Percentiles rank a stretch among this genome's conserved stretches.
phyloP scores from a whole-genome alignment of 2,888 invertebrate species.

The Chrysodeixis includens region DNA sequence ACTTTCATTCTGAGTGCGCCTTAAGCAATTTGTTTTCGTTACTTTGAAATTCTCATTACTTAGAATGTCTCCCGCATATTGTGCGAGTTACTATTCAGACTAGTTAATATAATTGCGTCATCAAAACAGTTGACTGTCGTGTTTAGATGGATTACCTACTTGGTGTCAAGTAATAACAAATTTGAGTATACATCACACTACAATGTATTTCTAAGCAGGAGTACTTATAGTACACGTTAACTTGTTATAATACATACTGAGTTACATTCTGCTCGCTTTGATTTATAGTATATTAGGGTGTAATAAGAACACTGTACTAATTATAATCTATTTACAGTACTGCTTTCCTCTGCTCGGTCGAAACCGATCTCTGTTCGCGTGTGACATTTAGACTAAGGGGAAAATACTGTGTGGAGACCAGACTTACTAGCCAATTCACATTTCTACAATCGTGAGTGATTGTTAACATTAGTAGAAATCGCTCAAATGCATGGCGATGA shows the following conservation, averaged over 20 bases:
- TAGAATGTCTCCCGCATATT: conserved; percentile 49
- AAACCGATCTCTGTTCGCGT: background rate
- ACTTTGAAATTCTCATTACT: conserved; percentile 65
- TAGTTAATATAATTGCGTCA: conserved; percentile 24
- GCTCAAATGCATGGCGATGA: too few species aligned
- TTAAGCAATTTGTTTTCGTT: conserved; percentile 68
- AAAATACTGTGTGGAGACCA: too few species aligned
- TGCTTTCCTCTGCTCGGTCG: background rate
- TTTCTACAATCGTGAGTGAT: too few species aligned
- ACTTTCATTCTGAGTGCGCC: conserved; percentile 62
- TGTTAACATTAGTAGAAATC: too few species aligned
- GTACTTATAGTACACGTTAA: background rate
- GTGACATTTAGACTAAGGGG: too few species aligned
- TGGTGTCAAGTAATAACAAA: conserved; percentile 11
- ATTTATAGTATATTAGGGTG: background rate
- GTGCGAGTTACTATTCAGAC: conserved; percentile 26
- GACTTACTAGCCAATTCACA: too few species aligned
- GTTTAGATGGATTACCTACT: conserved; percentile 21
- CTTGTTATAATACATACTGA: background rate
- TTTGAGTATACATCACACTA: conserved; percentile 3
- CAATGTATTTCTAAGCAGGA: background rate
- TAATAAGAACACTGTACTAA: background rate
- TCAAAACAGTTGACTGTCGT: conserved; percentile 17
- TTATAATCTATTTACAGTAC: background rate
- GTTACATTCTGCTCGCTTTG: background rate